Conservation (phyloP, 2,888 invertebrate species). For the Thera obeliscata region DNA sequence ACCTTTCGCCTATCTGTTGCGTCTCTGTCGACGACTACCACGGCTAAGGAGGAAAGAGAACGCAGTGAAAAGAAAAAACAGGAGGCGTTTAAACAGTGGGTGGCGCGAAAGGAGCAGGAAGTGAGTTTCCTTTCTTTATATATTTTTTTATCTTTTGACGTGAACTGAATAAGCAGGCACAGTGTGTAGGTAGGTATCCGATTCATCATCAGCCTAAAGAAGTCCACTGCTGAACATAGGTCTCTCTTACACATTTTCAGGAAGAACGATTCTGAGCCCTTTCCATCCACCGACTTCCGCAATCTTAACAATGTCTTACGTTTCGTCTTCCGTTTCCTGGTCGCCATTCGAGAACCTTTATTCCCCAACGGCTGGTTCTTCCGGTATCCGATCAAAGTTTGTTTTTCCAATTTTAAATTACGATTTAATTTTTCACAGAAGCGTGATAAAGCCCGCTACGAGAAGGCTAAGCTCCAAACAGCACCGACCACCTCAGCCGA, state of each 20-base stretch:
- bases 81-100: slow-evolving; percentile 74
- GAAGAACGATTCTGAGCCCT: too few relatives aligned
- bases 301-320: too few relatives aligned
- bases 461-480: slow-evolving; percentile 58
- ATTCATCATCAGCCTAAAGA: too few relatives aligned
- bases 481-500: slow-evolving; percentile 62
- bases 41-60: slow-evolving; percentile 77
- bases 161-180: background rate
- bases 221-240: too few relatives aligned
- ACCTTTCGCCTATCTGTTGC: slow-evolving; percentile 77
- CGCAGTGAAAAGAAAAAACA: slow-evolving; percentile 69
- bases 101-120: slow-evolving; percentile 75
- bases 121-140: slow-evolving; percentile 43
- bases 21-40: slow-evolving; percentile 73
- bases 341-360: too few relatives aligned
- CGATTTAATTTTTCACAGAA: slow-evolving; percentile 47
- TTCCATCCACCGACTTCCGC: too few relatives aligned
- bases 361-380: too few relatives aligned
- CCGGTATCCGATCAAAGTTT: too few relatives aligned
- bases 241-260: too few relatives aligned
- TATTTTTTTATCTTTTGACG: background rate
- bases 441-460: slow-evolving; percentile 63
- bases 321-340: too few relatives aligned
- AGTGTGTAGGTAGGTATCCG: too few relatives aligned
- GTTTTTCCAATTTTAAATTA: too few relatives aligned